Base-by-base conservation (phyloP, 1,140 invertebrate species). In the Nebria ingens region DNA sequence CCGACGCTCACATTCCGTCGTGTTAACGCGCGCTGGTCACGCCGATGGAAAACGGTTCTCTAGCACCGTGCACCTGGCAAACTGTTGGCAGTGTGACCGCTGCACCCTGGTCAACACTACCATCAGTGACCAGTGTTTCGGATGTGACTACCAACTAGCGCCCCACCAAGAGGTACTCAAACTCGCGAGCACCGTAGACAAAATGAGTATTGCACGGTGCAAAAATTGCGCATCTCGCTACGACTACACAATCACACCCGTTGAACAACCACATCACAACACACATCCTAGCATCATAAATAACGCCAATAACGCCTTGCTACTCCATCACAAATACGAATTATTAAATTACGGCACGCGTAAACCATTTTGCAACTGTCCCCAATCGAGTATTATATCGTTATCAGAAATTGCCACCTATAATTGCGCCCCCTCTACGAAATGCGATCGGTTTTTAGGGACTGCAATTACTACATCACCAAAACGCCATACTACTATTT, bases 321-420 rank as follows among this genome's bases (percentile, higher is more conserved):
- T 45, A 17, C 22, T 65, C 53, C 59, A 64, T 57, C 55, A 61
- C 50, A 64, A 62, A 49, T 68, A 65, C 57, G 67, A 70, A 51
- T 61, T 64, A 20, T 56, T 61, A 29, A 61, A 55, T 53, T 55
- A 52, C 54, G 52, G 15, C 17, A 51, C 2, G 19, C 50, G 49
- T 17, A 58, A 40, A 52, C 45, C 57, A 19, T 56, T 56, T 45
- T 52, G 51, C 53, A 53, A 52, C 56, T 61, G 58, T 22, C 54
- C 56, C 34, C 57, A 64, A 42, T 50, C 34, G 11, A 60, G 57
- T 50, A 60, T 64, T 19, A 50, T 66, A 13, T 65, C 64, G 11
- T 59, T 70, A 17, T 65, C 67, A 9, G 67, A 64, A 49, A 68
- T 68, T 19, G 61, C 63, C 54, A 70, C 66, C 62, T 62, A 64